Evolutionary conservation across 2,797 vertebrate species (phyloP), one percentile per base, ranked within the genome.

Genomic region (Cossypha niveicapilla): DNA sequence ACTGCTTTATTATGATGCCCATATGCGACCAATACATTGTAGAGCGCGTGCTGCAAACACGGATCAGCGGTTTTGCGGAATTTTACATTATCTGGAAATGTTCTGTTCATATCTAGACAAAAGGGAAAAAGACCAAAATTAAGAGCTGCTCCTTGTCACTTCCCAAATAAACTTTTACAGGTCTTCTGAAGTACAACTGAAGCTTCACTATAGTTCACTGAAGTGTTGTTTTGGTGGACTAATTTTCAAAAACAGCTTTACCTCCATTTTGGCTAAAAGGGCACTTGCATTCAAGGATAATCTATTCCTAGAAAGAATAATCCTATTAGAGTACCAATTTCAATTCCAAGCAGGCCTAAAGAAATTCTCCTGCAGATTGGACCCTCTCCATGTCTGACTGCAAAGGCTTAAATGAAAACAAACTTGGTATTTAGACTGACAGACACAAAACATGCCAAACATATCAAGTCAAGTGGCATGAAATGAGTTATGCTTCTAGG

Each of bases 71-170:
- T 97, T 94, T 95, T 98, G 76, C 95, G 97, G 97, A 99, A 99
- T 67, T 98, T 98, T 88, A 99, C 95, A 21, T 99, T 99, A 97
- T 99, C 98, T 9, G 99, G 99, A 96, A 99, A 99, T 35, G 99
- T 99, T 97, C 99, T 98, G 89, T 99, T 98, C 97, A 99, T 97
- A 90, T 99, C 99, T 99, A 93, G 23, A 62, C 42, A 72, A 79
- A 94, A 83, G 22, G 14, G 22, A 60, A 30, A 83, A 65, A 66
- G 16, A 85, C 7, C 17, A 85, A 82, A 94, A 79, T 93, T 86
- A 86, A 65, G 50, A 84, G 41, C 39, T 1, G 2, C 15, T 92
- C 34, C 35, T 30, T 58, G 42, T 35, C 44, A 12, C 27, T 74
- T 90, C 60, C 25, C 32, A 57, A 79, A 71, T 5, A 79, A 79